These are phyloP conservation scores for Amphipyra berbera DNA, from an alignment of 2,888 invertebrate species.

Conservation along the genomic window DNA sequence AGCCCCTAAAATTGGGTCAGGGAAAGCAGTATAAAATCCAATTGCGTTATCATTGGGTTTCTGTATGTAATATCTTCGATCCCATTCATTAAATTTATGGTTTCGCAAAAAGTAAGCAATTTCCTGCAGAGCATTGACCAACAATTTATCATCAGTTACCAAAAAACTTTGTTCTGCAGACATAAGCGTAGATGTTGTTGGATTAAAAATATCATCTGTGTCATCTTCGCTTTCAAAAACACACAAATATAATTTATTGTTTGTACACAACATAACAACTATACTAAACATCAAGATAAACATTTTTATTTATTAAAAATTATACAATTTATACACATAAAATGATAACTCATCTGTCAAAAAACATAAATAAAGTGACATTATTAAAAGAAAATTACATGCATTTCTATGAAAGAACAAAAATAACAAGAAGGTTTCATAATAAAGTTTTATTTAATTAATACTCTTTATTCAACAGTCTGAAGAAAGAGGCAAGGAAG, in stretches of 20 bases:
- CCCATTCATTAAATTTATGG: constrained; percentile 92
- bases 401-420: too few relatives aligned
- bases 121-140: constrained; percentile 86
- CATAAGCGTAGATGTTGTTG: background rate
- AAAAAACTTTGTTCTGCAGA: constrained; percentile 18
- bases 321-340: background rate
- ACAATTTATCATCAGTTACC: constrained; percentile 73
- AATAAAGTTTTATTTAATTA: background rate
- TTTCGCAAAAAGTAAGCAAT: constrained; percentile 91
- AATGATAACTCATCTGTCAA: background rate
- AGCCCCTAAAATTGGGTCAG: constrained; percentile 87
- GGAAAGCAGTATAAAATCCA: constrained; percentile 84
- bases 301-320: constrained; percentile 15
- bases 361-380: background rate
- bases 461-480: constrained; percentile 79
- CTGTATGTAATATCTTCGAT: constrained; percentile 83
- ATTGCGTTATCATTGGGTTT: constrained; percentile 57
- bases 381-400: background rate
- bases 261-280: constrained; percentile 3
- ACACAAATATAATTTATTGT: constrained; percentile 4
- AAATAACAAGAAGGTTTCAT: background rate
- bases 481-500: constrained; percentile 93
- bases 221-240: constrained; percentile 7
- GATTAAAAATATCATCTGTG: constrained; percentile 16
- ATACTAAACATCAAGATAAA: background rate